Evolutionary conservation across 2,113 vertebrate genomes (phyloP), one percentile per base, ranked within the genome.

Genomic region (Pangasianodon hypophthalmus): DNA sequence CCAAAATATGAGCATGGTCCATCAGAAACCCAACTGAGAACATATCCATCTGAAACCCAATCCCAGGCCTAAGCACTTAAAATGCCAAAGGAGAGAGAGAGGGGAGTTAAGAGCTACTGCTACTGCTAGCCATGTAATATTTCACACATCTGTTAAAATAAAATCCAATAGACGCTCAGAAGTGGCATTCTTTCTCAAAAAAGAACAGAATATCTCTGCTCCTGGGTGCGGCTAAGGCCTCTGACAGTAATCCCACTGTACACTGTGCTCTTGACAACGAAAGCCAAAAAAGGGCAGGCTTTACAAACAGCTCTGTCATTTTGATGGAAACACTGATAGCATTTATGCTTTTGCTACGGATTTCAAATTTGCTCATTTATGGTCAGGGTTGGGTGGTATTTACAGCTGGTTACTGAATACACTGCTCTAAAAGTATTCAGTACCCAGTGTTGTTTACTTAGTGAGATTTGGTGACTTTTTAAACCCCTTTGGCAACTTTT

Each of bases 131-230:
- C 91, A 89, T 92, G 90, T 93, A 93, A 95, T 93, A 93, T 93
- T 94, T 95, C 88, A 92, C 93, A 95, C 95, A 96, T 96, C 95
- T 96, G 95, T 95, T 93, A 93, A 95, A 96, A 96, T 94, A 96
- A 91, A 95, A 93, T 96, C 95, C 95, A 95, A 94, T 90, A 89
- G 90, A 93, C 93, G 92, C 92, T 92, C 93, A 90, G 92, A 93
- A 92, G 91, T 91, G 44, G 83, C 90, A 94, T 95, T 95, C 92
- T 92, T 93, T 89, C 69, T 81, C 90, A 41, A 92, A 84, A 84
- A 60, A 37, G 32, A 80, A 48, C 29, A 37, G 1, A 73, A 62
- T 24, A 75, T 64, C 69, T 80, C 79, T 37, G 62, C 79, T 86
- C 37, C 5, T 54, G 84, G 88, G 84, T 62, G 71, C 88, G 82